Percentiles rank a stretch among this genome's conserved stretches.
phyloP scores from a whole-genome alignment of 2,888 invertebrate genomes.

The Hyppa rectilinea region DNA sequence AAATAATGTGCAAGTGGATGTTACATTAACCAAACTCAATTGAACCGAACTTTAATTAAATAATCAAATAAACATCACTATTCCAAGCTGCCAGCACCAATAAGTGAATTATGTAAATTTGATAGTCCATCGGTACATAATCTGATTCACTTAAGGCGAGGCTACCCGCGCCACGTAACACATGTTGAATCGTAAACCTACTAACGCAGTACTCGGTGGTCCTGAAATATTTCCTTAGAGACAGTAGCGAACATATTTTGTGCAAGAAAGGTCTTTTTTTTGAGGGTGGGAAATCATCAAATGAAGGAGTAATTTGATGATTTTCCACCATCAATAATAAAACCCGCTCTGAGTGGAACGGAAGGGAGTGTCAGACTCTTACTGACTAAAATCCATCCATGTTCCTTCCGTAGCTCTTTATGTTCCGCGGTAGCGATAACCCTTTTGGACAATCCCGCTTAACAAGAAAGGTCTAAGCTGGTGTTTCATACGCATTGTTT shows the following conservation, averaged over 20 bases:
- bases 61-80: constrained; percentile 40
- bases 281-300: too few relatives aligned
- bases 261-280: too few relatives aligned
- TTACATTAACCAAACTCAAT: background rate
- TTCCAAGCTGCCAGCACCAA: constrained; percentile 47
- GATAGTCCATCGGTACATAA: constrained; percentile 56
- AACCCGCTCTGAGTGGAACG: too few relatives aligned
- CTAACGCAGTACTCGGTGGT: background rate
- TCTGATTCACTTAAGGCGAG: constrained; percentile 59
- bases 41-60: constrained; percentile 14
- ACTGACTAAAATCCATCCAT: too few relatives aligned
- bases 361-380: too few relatives aligned
- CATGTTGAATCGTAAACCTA: constrained; percentile 30
- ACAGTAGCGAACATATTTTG: background rate
- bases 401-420: too few relatives aligned
- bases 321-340: too few relatives aligned
- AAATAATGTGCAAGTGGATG: too few relatives aligned
- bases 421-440: too few relatives aligned
- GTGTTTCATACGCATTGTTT: background rate
- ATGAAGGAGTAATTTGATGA: too few relatives aligned
- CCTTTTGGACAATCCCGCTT: too few relatives aligned
- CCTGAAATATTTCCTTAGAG: background rate
- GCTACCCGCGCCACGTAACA: constrained; percentile 36
- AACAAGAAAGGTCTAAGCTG: too few relatives aligned
- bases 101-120: constrained; percentile 63